phyloP scores from a whole-genome alignment of 2,797 vertebrate species.

The Adelosebastes latens region DNA sequence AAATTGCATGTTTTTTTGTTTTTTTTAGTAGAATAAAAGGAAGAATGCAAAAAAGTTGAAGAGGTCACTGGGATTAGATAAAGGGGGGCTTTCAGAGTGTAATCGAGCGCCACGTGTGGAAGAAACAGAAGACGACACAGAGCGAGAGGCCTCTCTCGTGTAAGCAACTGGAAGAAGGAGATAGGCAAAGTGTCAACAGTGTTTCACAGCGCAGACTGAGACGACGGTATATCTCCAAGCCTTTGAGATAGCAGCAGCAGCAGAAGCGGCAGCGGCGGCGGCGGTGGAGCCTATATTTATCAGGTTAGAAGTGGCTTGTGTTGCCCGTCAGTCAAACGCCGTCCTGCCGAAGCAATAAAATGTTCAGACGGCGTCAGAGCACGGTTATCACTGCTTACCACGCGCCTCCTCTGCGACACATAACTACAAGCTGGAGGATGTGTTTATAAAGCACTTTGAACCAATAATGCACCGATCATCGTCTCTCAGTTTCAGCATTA shows the following conservation, averaged over 20 bases:
- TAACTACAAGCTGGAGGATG: slow-evolving; percentile 29
- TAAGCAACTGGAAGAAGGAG: slow-evolving; percentile 66
- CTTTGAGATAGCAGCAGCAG: slow-evolving; percentile 70
- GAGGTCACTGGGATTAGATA: slow-evolving; percentile 44
- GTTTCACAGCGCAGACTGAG: slow-evolving; percentile 61
- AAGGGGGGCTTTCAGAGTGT: slow-evolving; percentile 28
- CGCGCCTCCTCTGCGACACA: slow-evolving; percentile 9
- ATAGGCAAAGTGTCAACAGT: slow-evolving; percentile 61
- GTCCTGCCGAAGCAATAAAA: slow-evolving; percentile 16
- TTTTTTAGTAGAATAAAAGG: slow-evolving; percentile 37
- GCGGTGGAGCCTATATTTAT: slow-evolving; percentile 32
- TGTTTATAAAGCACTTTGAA: slow-evolving; percentile 81
- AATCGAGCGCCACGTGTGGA: slow-evolving; percentile 27
- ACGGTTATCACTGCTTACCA: slow-evolving; percentile 36
- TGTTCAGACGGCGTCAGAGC: slow-evolving; percentile 6
- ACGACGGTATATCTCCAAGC: slow-evolving; percentile 41
- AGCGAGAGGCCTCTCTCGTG: slow-evolving; percentile 29
- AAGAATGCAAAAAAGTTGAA: slow-evolving; percentile 41
- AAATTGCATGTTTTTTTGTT: slow-evolving; percentile 58
- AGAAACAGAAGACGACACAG: slow-evolving; percentile 45
- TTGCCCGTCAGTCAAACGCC: slow-evolving; percentile 55
- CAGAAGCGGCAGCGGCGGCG: background rate
- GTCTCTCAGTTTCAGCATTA: slow-evolving; percentile 1
- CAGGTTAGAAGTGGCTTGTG: slow-evolving; percentile 50
- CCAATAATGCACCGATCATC: slow-evolving; percentile 74